Base-by-base conservation (phyloP, 1,140 invertebrate species). In the Triops cancriformis region DNA sequence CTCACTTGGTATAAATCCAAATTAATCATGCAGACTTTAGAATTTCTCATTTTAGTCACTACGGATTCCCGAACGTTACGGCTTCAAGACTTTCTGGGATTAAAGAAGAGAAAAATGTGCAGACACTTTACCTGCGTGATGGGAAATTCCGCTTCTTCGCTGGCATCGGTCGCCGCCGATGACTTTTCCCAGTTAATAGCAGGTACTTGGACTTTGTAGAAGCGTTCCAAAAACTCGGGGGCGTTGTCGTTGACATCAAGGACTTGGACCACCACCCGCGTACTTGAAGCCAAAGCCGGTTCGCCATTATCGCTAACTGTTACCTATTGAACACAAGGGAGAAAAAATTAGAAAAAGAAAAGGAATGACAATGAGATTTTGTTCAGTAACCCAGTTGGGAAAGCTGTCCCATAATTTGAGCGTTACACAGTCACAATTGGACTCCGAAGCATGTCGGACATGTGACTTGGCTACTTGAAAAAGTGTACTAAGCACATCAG, bases 181-280 rank as follows among this genome's bases (percentile, higher is more conserved):
- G 72, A 18, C 14, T 18, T 64, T 64, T 64, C 51, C 51, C 14
- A 23, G 51, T 64, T 64, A 18, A 23, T 64, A 18, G 89, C 90
- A 18, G 93, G 93, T 80, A 95, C 90, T 82, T 89, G 89, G 76
- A 96, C 88, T 80, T 91, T 90, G 85, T 95, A 94, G 80, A 91
- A 90, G 76, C 89, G 88, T 82, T 94, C 90, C 80, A 92, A 89
- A 84, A 96, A 96, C 80, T 90, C 88, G 0, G 93, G 94, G 64
- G 88, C 87, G 82, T 93, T 89, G 84, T 97, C 95, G 86, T 97
- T 96, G 78, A 93, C 86, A 85, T 97, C 94, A 26, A 88, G 86
- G 10, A 98, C 91, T 76, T 89, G 86, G 64, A 98, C 89, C 28
- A 94, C 89, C 42, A 98, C 91, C 79, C 93, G 89, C 14, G 93